Evolutionary conservation across 2,888 invertebrate species (phyloP).

Genomic region (Dendrolimus pini): DNA sequence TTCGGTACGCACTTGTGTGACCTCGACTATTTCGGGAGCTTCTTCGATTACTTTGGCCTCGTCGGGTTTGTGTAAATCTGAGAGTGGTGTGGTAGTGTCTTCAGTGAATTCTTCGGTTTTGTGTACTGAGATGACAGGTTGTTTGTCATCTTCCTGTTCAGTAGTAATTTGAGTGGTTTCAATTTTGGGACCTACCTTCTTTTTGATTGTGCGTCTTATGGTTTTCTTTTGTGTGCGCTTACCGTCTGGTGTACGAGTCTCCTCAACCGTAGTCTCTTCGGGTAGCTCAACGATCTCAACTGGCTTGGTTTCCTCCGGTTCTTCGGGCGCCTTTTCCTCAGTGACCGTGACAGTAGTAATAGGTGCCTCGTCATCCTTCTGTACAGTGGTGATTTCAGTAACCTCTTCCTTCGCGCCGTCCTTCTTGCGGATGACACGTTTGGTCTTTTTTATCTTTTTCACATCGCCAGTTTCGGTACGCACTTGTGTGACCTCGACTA

Average conservation of each 20-base stretch:
- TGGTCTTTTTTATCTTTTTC: constrained; percentile 46
- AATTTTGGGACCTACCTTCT: constrained; percentile 38
- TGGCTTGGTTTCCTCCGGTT: constrained; percentile 25
- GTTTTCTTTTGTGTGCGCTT: constrained; percentile 31
- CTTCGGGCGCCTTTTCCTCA: constrained; percentile 42
- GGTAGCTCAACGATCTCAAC: constrained; percentile 30
- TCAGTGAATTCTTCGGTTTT: constrained; percentile 29
- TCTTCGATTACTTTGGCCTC: constrained; percentile 6
- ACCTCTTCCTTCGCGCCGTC: constrained; percentile 53
- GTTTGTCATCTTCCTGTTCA: constrained; percentile 14
- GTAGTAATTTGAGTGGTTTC: constrained; percentile 23
- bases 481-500: constrained; percentile 13
- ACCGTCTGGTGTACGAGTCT: constrained; percentile 31
- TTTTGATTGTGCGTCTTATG: constrained; percentile 49
- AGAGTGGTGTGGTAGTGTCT: constrained; percentile 23
- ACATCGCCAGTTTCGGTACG: constrained; percentile 27
- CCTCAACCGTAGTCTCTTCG: constrained; percentile 34
- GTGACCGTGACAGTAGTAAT: constrained; percentile 33
- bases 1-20: constrained; percentile 17
- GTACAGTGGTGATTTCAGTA: constrained; percentile 54
- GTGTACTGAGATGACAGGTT: constrained; percentile 45
- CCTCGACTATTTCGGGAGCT: constrained; percentile 5
- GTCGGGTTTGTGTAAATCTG: constrained; percentile 6
- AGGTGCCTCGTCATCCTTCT: constrained; percentile 44
- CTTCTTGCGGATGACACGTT: constrained; percentile 54